Base-by-base conservation (phyloP, 2,797 vertebrate species). In the Halcyon badia region DNA sequence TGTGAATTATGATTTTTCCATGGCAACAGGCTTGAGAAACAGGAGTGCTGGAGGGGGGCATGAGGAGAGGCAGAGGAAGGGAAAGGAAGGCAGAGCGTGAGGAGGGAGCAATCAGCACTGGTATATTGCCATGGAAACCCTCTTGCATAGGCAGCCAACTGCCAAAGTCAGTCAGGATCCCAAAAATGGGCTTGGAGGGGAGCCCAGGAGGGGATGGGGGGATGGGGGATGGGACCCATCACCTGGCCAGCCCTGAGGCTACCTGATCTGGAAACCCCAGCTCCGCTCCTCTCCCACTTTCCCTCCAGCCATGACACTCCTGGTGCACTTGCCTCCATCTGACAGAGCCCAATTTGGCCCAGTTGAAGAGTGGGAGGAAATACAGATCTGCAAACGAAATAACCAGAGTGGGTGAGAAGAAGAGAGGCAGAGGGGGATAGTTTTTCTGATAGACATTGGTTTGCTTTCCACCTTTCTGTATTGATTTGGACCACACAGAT, bases 41-140 rank as follows among this genome's bases (percentile, higher is more conserved):
- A 94, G 96, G 89, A 94, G 61, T 68, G 88, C 76, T 95, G 79
- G 84, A 81, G 17, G 92, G 87, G 76, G 83, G 86, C 68, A 42
- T 14, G 52, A 91, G 79, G 87, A 94, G 65, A 96, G 76, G 73
- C 35, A 65, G 70, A 87, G 30, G 68, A 90, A 95, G 94, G 97
- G 86, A 97, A 94, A 91, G 83, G 93, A 89, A 97, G 78, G 95
- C 95, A 97, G 91, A 94, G 88, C 44, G 31, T 10, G 42, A 92
- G 94, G 92, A 97, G 39, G 65, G 94, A 97, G 60, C 14, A 17
- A 89, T 73, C 82, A 94, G 92, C 54, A 66, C 95, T 83, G 91
- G 88, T 97, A 94, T 64, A 91, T 97, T 96, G 93, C 98, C 96
- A 98, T 98, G 97, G 98, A 97, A 98, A 98, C 97, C 65, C 75